These are phyloP conservation scores for Hyles vespertilio DNA, from an alignment of 1,140 invertebrate species.

Conservation along the genomic window DNA sequence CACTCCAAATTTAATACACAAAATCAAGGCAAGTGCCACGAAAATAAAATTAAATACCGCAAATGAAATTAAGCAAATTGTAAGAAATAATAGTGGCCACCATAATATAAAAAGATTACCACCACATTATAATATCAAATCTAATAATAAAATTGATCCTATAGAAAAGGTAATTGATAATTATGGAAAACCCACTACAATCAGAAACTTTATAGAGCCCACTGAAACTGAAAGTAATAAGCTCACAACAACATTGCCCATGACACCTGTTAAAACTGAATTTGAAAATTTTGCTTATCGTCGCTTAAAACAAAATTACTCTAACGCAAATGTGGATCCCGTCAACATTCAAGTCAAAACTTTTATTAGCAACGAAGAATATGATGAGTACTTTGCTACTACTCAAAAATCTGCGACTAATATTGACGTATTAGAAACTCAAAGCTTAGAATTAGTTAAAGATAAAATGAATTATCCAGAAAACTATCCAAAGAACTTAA, in stretches of 20 bases:
- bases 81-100: too few species aligned
- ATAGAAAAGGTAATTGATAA: neutral
- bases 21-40: too few species aligned
- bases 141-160: neutral
- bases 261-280: neutral
- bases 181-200: neutral
- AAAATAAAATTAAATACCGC: too few species aligned
- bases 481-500: slow-evolving; percentile 5
- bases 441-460: slow-evolving; percentile 31
- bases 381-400: slow-evolving; percentile 23
- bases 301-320: neutral
- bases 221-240: slow-evolving; percentile 1
- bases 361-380: slow-evolving; percentile 16
- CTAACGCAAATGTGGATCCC: too few species aligned
- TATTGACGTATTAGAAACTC: slow-evolving; percentile 23
- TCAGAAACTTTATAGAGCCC: neutral
- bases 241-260: neutral
- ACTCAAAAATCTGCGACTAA: slow-evolving; percentile 20
- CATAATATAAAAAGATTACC: too few species aligned
- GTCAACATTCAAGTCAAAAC: neutral
- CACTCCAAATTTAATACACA: too few species aligned
- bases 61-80: too few species aligned
- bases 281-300: too few species aligned
- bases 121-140: neutral
- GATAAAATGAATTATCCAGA: slow-evolving; percentile 19